Evolutionary conservation across 2,888 invertebrate genomes (phyloP).

Genomic region (Parapristionchus giblindavisi): DNA sequence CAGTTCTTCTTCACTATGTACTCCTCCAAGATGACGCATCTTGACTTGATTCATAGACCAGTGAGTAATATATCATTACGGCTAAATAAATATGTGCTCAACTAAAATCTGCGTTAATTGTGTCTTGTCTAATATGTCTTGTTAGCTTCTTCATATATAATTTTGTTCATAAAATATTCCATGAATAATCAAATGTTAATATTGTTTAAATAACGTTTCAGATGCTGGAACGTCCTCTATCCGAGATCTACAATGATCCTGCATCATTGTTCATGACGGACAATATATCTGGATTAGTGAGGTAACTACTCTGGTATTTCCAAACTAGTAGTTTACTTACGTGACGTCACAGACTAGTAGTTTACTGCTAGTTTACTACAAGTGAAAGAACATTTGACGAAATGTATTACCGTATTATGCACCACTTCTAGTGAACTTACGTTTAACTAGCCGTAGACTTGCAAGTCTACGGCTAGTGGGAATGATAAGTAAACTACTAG

Average conservation of each 20-base stretch:
- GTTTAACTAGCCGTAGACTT: too few relatives aligned
- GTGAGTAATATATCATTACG: neutral
- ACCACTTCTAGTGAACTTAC: too few relatives aligned
- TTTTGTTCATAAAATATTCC: neutral
- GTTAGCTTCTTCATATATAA: too few relatives aligned
- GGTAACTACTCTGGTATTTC: too few relatives aligned
- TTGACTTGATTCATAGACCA: neutral
- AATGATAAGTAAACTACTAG: too few relatives aligned
- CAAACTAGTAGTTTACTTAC: too few relatives aligned
- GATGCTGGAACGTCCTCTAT: constrained; percentile 45
- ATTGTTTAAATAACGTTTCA: neutral
- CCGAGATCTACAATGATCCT: constrained; percentile 56
- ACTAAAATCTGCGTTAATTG: too few relatives aligned
- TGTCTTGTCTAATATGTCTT: neutral
- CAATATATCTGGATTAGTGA: constrained; percentile 50
- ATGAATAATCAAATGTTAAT: neutral
- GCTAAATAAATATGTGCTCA: neutral
- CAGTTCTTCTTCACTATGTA: constrained; percentile 58
- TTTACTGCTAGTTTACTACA: too few relatives aligned
- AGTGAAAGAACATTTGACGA: too few relatives aligned
- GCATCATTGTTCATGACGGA: constrained; percentile 50
- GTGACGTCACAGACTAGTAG: too few relatives aligned
- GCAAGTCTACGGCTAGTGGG: too few relatives aligned
- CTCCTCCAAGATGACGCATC: constrained; percentile 42
- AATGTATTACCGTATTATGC: too few relatives aligned